Base-by-base conservation (phyloP, 2,888 invertebrate species). In the Trachelus iudaicus region DNA sequence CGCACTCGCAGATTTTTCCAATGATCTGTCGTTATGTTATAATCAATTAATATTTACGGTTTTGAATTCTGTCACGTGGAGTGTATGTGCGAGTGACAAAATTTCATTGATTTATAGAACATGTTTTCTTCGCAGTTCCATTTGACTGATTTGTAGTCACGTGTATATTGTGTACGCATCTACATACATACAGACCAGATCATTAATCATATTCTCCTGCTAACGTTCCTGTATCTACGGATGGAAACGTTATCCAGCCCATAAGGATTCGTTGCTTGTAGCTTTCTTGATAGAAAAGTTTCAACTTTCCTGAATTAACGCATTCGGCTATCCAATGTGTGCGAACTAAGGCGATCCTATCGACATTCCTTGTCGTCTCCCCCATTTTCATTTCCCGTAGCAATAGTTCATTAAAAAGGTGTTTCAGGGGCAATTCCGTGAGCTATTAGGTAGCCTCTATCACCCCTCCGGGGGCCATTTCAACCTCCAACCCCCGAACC, bases 401-500 rank as follows among this genome's bases (percentile, higher is more conserved):
- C 92, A 92, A 92, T 92, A 94, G 94, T 94, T 94, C 94, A 94
- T 94, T 94, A 94, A 94, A 94, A 94, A 94, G 94, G 94, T 94
- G 94, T 94, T 94, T 94, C 94, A 93, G 92, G 93, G 93, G 94
- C 94, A 94, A 94, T 94, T 94, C 94, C 93, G 93, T 93, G 93
- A 93, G 94, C 94, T 94, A 94, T 94, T 94, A 94, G 94, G 93
- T 93, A 93, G 93, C 90, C 89, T 91, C 92, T 92, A 93, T 93
- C 92, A 92, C 92, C 91, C 93, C 92, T 90, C 88, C 86, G 93
- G 92, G 93, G 90, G 92, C 92, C 92, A 92, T 93, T 92, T 87
- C 88, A 83, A 82, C 85, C 87, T 85, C 81, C 81, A 69, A 77
- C 84, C 82, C 83, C 83, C 84, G 85, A 84, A 80, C 83, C 81